Base-by-base conservation (phyloP, 2,888 invertebrate species). In the Mimumesa dahlbomi region DNA sequence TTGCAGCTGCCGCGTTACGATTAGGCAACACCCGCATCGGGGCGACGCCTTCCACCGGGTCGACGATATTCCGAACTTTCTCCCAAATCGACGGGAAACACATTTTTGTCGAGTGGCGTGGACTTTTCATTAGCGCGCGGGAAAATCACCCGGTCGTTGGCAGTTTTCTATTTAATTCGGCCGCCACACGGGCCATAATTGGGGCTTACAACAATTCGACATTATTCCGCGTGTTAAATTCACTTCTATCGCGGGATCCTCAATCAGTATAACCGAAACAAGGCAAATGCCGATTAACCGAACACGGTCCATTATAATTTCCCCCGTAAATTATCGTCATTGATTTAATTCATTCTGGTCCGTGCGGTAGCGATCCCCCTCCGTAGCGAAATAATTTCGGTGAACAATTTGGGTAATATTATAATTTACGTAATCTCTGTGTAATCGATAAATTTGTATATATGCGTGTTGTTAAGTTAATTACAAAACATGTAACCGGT, bases 61-160 rank as follows among this genome's bases (percentile, higher is more conserved):
- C n/a, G 21, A 25, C 58, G 38, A 14, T 48, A 52, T 48, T 43
- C 21, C 46, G 13, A 66, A 73, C 71, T 73, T 67, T 67, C 73
- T 45, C 73, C 29, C 36, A 4, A n/a, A 22, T 36, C 14, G 11
- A 7, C 22, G 7, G n/a, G 11, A 29, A n/a, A 50, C 29, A 25
- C 34, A 38, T 19, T 38, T 38, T 52, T n/a, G n/a, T n/a, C n/a
- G n/a, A n/a, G n/a, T n/a, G n/a, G n/a, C n/a, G n/a, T n/a, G 13
- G 38, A 25, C 6, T 6, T 29, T 4, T n/a, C 36, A 36, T 4
- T 36, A 4, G 3, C 42, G 7, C 11, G 2, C 16, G 9, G 9
- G 6, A 29, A 19, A 29, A 11, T 3, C 29, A 13, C 4, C 36
- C n/a, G n/a, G n/a, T 36, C 36, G 13, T 18, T 2, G 0, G 14